Percentiles rank a stretch among this genome's conserved stretches.
Conservation (phyloP, 2,113 vertebrate genomes). For the Brachyhypopomus gauderio region DNA sequence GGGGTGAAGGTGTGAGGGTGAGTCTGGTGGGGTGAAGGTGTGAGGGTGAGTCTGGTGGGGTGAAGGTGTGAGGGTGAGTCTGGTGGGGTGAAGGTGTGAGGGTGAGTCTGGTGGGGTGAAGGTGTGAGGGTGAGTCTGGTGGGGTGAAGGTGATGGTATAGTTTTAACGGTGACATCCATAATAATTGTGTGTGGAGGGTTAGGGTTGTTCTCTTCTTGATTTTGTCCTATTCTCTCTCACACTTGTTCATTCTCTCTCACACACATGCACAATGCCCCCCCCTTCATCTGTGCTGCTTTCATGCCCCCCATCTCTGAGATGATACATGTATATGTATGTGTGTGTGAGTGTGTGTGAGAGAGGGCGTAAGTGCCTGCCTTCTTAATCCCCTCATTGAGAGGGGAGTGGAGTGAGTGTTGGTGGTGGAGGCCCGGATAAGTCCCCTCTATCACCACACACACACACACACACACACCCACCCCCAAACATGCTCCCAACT, state of each 20-base stretch:
- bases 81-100: no score
- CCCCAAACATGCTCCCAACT: conserved; percentile 56
- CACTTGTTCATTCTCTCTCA: conserved; percentile 24
- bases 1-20: not conserved
- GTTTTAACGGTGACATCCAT: conserved; percentile 5
- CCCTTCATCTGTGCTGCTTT: conserved; percentile 33
- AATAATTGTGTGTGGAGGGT: conserved; percentile 25
- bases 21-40: no score
- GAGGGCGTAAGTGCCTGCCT: conserved; percentile 45
- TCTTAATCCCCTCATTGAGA: conserved; percentile 80
- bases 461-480: not conserved
- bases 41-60: no score
- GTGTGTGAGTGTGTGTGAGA: conserved; percentile 29
- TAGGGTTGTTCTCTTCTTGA: conserved; percentile 14
- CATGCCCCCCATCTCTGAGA: conserved; percentile 28
- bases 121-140: conserved; percentile 25
- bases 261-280: not conserved
- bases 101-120: no score
- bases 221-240: not conserved
- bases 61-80: no score
- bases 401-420: conserved; percentile 69
- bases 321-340: conserved; percentile 42
- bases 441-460: conserved; percentile 49
- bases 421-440: conserved; percentile 44
- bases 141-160: no score